Evolutionary conservation across 2,113 vertebrate species (phyloP).

Genomic region (Anser cygnoides): DNA sequence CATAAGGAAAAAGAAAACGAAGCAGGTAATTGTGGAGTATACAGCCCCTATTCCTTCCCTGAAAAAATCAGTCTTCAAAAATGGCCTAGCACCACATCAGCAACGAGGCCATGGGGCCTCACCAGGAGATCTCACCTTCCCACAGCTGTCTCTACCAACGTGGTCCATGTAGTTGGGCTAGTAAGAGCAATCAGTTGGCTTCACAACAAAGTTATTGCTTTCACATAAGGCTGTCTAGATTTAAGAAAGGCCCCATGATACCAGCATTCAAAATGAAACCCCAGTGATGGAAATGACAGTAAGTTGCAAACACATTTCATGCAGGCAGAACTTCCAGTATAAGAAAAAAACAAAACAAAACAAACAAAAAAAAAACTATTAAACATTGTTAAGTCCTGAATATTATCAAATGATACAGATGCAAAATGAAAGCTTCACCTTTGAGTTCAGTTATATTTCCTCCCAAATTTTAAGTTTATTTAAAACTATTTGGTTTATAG

Average conservation of each 20-base stretch:
- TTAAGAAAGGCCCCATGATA: neutral
- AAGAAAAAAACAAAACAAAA: neutral
- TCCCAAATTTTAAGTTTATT: neutral
- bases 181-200: neutral
- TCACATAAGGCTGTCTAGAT: neutral
- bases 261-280: neutral
- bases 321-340: neutral
- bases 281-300: neutral
- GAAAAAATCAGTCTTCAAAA: neutral
- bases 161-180: neutral
- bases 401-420: neutral
- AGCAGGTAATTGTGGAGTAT: rapidly evolving
- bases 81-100: neutral
- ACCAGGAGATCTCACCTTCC: neutral
- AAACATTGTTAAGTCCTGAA: neutral
- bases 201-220: neutral
- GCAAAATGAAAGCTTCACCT: neutral
- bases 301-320: neutral
- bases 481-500: neutral
- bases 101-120: rapidly evolving
- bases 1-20: neutral
- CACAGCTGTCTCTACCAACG: neutral
- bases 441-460: neutral
- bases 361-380: too few species aligned
- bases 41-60: neutral